Percentiles rank a stretch among this genome's conserved stretches.
Evolutionary conservation across 2,113 vertebrate species (phyloP).

Genomic region (crab-eating macaque (Macaca fascicularis)): T2T-MFA8v1.1 NC_088392.1:71229501-71230000

Average conservation of each 20-base stretch:
- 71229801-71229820: not conserved
- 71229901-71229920: not conserved
- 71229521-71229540: too few species aligned
- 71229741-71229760: not conserved
- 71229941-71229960: not conserved
- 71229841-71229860: not conserved
- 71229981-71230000: not conserved
- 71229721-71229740: too few species aligned
- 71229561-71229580: too few species aligned
- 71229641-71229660: too few species aligned
- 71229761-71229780: not conserved
- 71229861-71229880: not conserved
- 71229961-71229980: not conserved
- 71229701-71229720: too few species aligned
- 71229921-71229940: not conserved
- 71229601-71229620: too few species aligned
- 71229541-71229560: too few species aligned
- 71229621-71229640: too few species aligned
- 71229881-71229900: not conserved
- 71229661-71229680: too few species aligned
- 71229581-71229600: too few species aligned
- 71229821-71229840: not conserved
- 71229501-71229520: too few species aligned
- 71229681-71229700: too few species aligned
- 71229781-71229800: not conserved